Evolutionary conservation across 2,888 invertebrate genomes (phyloP).

Genomic region (Heliconius cydno): DNA sequence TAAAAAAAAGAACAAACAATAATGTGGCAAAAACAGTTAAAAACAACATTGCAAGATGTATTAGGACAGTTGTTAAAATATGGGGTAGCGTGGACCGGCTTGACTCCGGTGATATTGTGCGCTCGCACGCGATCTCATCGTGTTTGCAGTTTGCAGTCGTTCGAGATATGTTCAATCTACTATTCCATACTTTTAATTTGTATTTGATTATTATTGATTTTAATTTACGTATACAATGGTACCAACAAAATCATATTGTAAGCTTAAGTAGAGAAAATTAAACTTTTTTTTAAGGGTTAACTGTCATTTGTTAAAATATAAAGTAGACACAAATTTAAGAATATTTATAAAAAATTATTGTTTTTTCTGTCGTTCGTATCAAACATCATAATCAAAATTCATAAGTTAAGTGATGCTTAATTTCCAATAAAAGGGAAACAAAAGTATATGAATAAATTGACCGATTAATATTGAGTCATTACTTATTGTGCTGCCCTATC

Average conservation of each 20-base stretch:
- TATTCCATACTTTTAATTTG: constrained; percentile 39
- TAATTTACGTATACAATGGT: not conserved
- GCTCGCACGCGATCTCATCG: constrained; percentile 75
- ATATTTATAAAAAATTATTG: not conserved
- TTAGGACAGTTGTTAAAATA: constrained; percentile 84
- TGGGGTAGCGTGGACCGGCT: constrained; percentile 77
- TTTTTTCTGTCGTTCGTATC: not conserved
- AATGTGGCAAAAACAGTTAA: constrained; percentile 81
- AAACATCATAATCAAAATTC: constrained; percentile 13
- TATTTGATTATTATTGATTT: constrained; percentile 47
- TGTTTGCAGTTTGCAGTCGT: constrained; percentile 51
- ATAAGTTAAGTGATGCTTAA: constrained; percentile 35
- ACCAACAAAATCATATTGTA: not conserved
- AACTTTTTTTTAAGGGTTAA: not conserved
- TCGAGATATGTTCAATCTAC: constrained; percentile 54
- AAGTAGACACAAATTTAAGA: not conserved
- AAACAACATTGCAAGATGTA: constrained; percentile 84
- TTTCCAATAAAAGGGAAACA: constrained; percentile 48
- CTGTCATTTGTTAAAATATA: not conserved
- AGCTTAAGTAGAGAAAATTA: not conserved
- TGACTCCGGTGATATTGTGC: constrained; percentile 73
- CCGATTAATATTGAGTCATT: constrained; percentile 75
- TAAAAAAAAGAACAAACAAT: constrained; percentile 74
- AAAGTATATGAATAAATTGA: constrained; percentile 50
- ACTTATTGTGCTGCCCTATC: constrained; percentile 62